Conservation (phyloP, 2,888 invertebrate genomes). For the Capitulum mitella region DNA sequence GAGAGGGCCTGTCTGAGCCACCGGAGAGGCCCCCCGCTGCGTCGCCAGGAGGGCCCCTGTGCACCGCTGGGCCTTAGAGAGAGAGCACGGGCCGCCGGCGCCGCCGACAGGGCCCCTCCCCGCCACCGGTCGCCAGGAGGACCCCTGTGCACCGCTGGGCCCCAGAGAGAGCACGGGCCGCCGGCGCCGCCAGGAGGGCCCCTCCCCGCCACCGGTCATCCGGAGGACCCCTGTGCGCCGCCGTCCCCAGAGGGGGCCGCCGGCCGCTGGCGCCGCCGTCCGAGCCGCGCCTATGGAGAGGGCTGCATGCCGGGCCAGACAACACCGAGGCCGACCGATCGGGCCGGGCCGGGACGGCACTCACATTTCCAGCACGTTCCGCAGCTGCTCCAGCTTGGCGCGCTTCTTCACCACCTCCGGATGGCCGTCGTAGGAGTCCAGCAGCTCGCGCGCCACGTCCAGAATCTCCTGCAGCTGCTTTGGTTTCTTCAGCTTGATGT, state of each 20-base stretch:
- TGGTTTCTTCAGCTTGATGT: constrained; percentile 94
- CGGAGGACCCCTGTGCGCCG: not conserved
- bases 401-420: constrained; percentile 94
- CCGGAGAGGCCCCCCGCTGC: too few relatives aligned
- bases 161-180: not conserved
- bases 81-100: too few relatives aligned
- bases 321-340: too few relatives aligned
- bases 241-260: not conserved
- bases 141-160: too few relatives aligned
- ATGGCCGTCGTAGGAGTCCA: constrained; percentile 78
- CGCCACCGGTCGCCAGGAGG: too few relatives aligned
- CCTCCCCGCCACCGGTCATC: not conserved
- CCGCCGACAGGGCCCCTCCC: too few relatives aligned
- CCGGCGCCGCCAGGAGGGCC: not conserved
- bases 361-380: constrained; percentile 98
- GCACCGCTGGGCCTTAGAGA: too few relatives aligned
- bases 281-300: too few relatives aligned
- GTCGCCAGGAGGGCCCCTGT: too few relatives aligned
- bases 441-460: constrained; percentile 84
- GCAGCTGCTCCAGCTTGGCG: constrained; percentile 92
- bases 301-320: not conserved
- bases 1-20: too few relatives aligned
- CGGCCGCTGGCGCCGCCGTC: too few relatives aligned
- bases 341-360: too few relatives aligned
- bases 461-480: constrained; percentile 95